Evolutionary conservation across 2,797 vertebrate species (phyloP).

Genomic region (Kryptolebias ocellatus): DNA sequence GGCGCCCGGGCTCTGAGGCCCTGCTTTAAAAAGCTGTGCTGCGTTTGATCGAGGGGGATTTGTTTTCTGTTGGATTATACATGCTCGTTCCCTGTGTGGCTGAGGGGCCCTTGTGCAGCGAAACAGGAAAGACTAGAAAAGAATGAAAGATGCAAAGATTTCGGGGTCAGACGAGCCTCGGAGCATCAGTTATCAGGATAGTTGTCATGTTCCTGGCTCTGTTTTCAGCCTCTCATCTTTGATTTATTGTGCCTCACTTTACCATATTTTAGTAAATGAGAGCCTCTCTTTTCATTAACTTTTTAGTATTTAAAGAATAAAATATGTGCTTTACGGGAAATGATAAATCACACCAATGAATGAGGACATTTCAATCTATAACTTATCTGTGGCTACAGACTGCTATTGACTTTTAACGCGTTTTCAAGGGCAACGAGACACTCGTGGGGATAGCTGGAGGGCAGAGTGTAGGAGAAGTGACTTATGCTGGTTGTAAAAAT

Average conservation of each 20-base stretch:
- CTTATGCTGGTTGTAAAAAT: constrained; percentile 66
- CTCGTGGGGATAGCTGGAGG: constrained; percentile 52
- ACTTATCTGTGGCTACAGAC: constrained; percentile 46
- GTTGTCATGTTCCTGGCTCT: constrained; percentile 77
- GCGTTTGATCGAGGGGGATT: constrained; percentile 74
- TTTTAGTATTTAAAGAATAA: constrained; percentile 24
- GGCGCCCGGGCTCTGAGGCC: constrained; percentile 68
- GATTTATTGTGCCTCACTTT: constrained; percentile 50
- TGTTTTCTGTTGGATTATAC: constrained; percentile 79
- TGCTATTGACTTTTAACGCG: constrained; percentile 61
- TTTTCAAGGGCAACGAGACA: constrained; percentile 71
- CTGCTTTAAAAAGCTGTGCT: constrained; percentile 66
- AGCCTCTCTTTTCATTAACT: constrained; percentile 20
- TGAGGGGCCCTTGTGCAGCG: constrained; percentile 66
- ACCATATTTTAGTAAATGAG: constrained; percentile 17
- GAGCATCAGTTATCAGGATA: constrained; percentile 82
- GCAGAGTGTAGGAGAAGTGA: constrained; percentile 60
- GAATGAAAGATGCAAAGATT: constrained; percentile 51
- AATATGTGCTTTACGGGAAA: constrained; percentile 23
- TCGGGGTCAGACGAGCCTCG: constrained; percentile 74
- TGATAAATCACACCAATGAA: constrained; percentile 44
- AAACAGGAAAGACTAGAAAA: constrained; percentile 56
- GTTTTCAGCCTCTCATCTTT: constrained; percentile 62
- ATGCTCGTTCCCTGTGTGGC: constrained; percentile 65
- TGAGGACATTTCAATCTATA: constrained; percentile 52